Evolutionary conservation across 2,113 vertebrate genomes (phyloP), one percentile per base, ranked within the genome.

Genomic region (Phrynosoma platyrhinos): DNA sequence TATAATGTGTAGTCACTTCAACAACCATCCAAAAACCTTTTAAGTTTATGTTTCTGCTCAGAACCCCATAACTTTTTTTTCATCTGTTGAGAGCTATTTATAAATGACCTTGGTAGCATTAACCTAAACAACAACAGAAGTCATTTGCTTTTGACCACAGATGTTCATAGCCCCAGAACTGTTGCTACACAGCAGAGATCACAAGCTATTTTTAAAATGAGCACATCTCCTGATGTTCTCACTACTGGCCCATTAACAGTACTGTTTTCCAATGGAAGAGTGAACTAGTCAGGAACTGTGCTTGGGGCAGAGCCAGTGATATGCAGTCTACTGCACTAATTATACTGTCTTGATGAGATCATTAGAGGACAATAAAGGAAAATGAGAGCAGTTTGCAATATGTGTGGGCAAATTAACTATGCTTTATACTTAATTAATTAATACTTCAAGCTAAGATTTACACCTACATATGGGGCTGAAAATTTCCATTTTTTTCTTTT

Each of bases 381-480:
- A 95, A 94, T 94, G 87, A 93, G 95, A 94, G 93, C 94, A 88
- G 62, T 95, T 94, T 93, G 90, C 93, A 95, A 93, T 89, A 92
- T 93, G 92, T 87, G 90, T 93, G 94, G 96, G 93, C 93, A 92
- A 89, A 94, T 95, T 93, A 95, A 87, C 92, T 91, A 90, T 86
- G 72, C 21, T 83, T 78, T 78, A 68, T 88, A 78, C 74, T 83
- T 82, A 88, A 83, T 76, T 88, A 83, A 88, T 83, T 88, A 78
- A 83, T 88, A 74, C 83, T 88, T 92, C 88, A 92, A 92, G 94
- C 93, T 92, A 92, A 87, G 78, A 62, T 92, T 91, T 88, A 18
- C 91, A 79, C 64, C 94, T 90, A 92, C 89, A 94, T 87, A 89
- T 69, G 84, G 82, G 86, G 89, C 89, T 83, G 89, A 94, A 77